A percentile compares a stretch with the other conserved stretches of the same genome.
Evolutionary conservation across 2,113 vertebrate species (phyloP).

Genomic region (Podilymbus podiceps): DNA sequence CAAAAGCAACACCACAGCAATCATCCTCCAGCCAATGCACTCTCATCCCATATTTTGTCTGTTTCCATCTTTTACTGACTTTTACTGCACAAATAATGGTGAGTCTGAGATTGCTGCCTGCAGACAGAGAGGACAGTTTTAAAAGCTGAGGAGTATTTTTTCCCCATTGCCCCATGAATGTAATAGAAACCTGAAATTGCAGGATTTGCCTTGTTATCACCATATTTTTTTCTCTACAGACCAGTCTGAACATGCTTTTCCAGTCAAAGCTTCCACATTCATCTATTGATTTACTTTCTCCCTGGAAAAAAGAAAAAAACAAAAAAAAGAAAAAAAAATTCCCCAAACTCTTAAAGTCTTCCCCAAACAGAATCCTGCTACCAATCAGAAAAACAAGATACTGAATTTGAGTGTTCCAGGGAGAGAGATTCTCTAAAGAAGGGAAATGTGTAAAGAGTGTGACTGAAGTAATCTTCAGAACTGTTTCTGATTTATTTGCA

Average conservation of each 20-base stretch:
- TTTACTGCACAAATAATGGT: conserved; percentile 25
- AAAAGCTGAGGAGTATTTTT: neutral
- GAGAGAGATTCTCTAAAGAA: neutral
- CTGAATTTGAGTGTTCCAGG: neutral
- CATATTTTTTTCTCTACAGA: neutral
- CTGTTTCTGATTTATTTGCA: neutral
- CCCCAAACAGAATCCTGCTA: neutral
- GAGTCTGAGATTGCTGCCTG: conserved; percentile 36
- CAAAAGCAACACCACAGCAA: conserved; percentile 38
- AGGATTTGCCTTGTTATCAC: conserved; percentile 11
- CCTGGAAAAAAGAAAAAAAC: neutral
- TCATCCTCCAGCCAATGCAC: neutral
- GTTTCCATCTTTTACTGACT: conserved; percentile 40
- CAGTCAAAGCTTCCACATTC: neutral
- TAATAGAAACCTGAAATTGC: conserved; percentile 7
- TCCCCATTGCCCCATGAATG: neutral
- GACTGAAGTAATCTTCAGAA: neutral
- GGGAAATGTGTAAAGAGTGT: neutral
- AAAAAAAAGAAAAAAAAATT: neutral
- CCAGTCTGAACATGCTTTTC: neutral
- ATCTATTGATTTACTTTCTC: neutral
- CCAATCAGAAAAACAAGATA: neutral
- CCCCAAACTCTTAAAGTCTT: neutral
- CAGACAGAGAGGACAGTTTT: neutral
- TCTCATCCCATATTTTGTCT: conserved; percentile 62